Evolutionary conservation across 2,888 invertebrate genomes (phyloP).

Genomic region (Oxystoma pomonae): DNA sequence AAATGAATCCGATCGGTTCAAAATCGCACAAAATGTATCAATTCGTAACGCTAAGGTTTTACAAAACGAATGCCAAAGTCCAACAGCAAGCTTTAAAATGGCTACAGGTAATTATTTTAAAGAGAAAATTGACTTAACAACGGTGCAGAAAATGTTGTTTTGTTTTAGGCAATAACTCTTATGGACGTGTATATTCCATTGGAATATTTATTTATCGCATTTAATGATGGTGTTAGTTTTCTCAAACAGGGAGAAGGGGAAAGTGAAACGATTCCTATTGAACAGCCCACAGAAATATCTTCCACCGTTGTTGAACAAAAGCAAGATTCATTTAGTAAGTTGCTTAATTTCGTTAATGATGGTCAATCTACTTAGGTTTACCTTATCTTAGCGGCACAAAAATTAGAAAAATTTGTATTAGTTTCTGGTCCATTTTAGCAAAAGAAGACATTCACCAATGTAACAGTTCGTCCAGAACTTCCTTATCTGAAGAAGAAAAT

Average conservation of each 20-base stretch:
- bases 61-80: slow-evolving; percentile 71
- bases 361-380: too few species aligned
- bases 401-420: too few species aligned
- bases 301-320: slow-evolving; percentile 12
- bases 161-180: slow-evolving; percentile 73
- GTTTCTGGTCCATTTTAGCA: too few species aligned
- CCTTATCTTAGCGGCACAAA: too few species aligned
- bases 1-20: slow-evolving; percentile 91
- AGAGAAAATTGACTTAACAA: too few species aligned
- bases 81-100: slow-evolving; percentile 87
- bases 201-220: slow-evolving; percentile 82
- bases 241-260: slow-evolving; percentile 54
- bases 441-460: slow-evolving; percentile 19
- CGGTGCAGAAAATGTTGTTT: too few species aligned
- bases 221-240: slow-evolving; percentile 79
- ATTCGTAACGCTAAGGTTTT: slow-evolving; percentile 85
- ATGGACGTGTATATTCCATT: slow-evolving; percentile 88
- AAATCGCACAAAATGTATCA: slow-evolving; percentile 93
- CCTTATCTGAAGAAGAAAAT: slow-evolving; percentile 65
- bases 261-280: slow-evolving; percentile 47
- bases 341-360: background rate
- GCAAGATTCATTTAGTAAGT: slow-evolving; percentile 19
- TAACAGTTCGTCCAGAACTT: slow-evolving; percentile 60
- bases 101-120: slow-evolving; percentile 61
- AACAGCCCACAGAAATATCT: slow-evolving; percentile 18